Conservation (phyloP, 2,797 vertebrate species). For the Fringilla coelebs region DNA sequence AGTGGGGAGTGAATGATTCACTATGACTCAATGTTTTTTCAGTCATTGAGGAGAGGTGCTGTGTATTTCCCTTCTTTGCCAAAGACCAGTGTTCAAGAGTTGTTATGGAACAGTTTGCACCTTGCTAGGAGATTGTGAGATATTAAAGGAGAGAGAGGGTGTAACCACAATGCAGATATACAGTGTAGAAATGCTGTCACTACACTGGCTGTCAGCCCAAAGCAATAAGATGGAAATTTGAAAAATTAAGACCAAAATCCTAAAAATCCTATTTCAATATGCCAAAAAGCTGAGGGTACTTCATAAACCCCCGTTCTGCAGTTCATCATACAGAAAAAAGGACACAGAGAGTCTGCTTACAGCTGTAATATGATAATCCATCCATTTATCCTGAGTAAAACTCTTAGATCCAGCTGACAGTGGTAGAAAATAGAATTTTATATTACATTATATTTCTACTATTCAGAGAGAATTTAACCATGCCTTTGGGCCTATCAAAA, state of each 20-base stretch:
- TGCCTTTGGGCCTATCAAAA: not conserved
- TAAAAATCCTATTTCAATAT: not conserved
- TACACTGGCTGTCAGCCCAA: not conserved
- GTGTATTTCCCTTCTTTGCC: not conserved
- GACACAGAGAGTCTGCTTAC: not conserved
- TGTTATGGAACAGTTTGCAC: not conserved
- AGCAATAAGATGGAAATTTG: not conserved
- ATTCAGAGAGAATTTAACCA: not conserved
- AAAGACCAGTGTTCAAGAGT: not conserved
- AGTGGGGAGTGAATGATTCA: not conserved
- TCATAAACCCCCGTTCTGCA: not conserved
- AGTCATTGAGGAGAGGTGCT: not conserved
- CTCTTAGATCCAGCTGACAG: not conserved
- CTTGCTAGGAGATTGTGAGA: not conserved
- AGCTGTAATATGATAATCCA: not conserved
- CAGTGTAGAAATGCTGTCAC: not conserved
- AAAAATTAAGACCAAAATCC: not conserved
- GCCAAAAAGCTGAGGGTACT: not conserved
- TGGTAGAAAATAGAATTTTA: not conserved
- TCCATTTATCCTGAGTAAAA: not conserved
- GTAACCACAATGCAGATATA: not conserved
- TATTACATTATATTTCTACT: not conserved
- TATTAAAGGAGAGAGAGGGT: not conserved
- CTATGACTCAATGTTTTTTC: not conserved
- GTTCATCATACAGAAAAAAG: not conserved